phyloP scores from a whole-genome alignment of 2,113 vertebrate genomes.

The Pica pica region DNA sequence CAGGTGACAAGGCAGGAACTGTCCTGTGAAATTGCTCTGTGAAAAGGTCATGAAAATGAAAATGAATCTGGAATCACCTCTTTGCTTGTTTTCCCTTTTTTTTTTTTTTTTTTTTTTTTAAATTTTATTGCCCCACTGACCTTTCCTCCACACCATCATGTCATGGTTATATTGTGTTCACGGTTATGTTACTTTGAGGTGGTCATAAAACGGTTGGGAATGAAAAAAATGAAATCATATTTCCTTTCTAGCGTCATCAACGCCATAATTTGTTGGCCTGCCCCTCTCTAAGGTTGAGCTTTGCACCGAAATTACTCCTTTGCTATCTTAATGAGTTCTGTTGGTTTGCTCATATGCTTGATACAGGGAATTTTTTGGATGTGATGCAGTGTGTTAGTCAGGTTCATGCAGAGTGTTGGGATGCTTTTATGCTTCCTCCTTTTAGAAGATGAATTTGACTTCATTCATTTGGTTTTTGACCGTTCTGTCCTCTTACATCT shows the following conservation, averaged over 20 bases:
- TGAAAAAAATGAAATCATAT: background rate
- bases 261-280: background rate
- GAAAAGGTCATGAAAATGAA: background rate
- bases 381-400: background rate
- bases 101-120: background rate
- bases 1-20: background rate
- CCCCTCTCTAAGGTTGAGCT: background rate
- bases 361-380: background rate
- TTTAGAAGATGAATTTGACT: background rate
- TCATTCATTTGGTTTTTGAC: background rate
- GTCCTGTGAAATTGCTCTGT: background rate
- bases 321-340: background rate
- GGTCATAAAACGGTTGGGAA: background rate
- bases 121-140: background rate
- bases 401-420: background rate
- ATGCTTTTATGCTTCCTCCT: background rate
- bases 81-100: background rate
- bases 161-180: background rate
- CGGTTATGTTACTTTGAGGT: fast-evolving
- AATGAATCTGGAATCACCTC: background rate
- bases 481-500: background rate
- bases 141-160: background rate
- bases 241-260: background rate
- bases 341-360: background rate
- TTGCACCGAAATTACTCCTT: background rate